Evolutionary conservation across 1,140 invertebrate genomes (phyloP).

Genomic region (Battus philenor): DNA sequence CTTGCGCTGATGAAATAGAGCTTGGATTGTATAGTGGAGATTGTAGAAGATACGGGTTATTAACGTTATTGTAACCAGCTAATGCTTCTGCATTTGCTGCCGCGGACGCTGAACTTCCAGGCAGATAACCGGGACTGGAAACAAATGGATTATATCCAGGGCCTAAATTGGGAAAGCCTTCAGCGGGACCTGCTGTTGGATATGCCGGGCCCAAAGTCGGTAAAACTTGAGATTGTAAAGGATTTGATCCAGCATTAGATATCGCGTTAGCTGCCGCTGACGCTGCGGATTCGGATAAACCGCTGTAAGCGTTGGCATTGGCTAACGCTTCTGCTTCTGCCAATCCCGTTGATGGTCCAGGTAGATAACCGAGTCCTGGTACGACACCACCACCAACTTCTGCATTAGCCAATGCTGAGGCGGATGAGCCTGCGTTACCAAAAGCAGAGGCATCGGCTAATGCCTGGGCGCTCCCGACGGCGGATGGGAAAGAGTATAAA

Average conservation of each 20-base stretch:
- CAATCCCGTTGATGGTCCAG: conserved; percentile 7
- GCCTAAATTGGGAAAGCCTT: conserved; percentile 10
- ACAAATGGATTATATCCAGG: conserved; percentile 2
- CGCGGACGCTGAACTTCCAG: background rate
- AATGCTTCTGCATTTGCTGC: conserved; percentile 2
- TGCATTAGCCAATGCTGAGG: no score
- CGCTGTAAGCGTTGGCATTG: background rate
- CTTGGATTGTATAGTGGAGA: background rate
- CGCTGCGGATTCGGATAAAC: background rate
- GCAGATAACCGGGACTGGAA: background rate
- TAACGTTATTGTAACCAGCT: background rate
- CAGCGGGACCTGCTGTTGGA: conserved; percentile 14
- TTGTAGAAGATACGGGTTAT: background rate
- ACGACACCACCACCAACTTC: background rate
- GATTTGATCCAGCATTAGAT: conserved; percentile 17
- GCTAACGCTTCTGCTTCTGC: conserved; percentile 6
- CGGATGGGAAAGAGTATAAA: background rate
- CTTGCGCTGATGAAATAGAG: background rate
- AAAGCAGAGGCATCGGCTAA: background rate
- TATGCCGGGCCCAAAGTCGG: background rate
- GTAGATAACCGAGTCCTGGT: background rate
- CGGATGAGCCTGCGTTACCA: background rate
- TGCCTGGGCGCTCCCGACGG: background rate
- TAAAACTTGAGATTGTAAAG: conserved; percentile 6
- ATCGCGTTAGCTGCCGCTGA: conserved; percentile 5